phyloP scores from a whole-genome alignment of 2,888 invertebrate genomes.

The Amphimallon solstitiale region DNA sequence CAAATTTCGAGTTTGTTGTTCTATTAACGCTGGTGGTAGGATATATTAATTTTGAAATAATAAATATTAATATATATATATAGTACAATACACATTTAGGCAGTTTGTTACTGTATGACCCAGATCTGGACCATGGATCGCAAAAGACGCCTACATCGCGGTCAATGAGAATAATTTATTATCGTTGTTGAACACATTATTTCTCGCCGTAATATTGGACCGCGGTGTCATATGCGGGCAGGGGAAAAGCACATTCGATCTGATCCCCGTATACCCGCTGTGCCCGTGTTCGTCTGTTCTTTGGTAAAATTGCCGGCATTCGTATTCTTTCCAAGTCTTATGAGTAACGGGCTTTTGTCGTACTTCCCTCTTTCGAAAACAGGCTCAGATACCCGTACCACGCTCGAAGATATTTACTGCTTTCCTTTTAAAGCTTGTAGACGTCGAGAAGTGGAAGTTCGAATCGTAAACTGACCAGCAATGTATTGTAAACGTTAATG shows the following conservation, averaged over 20 bases:
- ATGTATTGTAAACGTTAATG: background rate
- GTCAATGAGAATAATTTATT: conserved; percentile 21
- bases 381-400: background rate
- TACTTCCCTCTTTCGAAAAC: conserved; percentile 21
- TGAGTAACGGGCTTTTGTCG: conserved; percentile 30
- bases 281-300: background rate
- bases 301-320: conserved; percentile 4
- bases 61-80: no score
- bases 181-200: conserved; percentile 5
- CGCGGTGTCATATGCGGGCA: background rate
- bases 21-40: no score
- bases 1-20: no score
- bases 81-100: background rate
- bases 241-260: conserved; percentile 27
- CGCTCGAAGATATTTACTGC: conserved; percentile 20
- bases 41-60: no score
- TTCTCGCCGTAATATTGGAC: conserved; percentile 15
- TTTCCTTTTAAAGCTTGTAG: conserved; percentile 17
- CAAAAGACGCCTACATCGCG: conserved; percentile 12
- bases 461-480: conserved; percentile 13
- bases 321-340: conserved; percentile 24
- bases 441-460: conserved; percentile 13
- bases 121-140: conserved; percentile 14
- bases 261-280: background rate
- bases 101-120: conserved; percentile 7